Conservation (phyloP, 2,797 vertebrate species). For the Cossypha niveicapilla region DNA sequence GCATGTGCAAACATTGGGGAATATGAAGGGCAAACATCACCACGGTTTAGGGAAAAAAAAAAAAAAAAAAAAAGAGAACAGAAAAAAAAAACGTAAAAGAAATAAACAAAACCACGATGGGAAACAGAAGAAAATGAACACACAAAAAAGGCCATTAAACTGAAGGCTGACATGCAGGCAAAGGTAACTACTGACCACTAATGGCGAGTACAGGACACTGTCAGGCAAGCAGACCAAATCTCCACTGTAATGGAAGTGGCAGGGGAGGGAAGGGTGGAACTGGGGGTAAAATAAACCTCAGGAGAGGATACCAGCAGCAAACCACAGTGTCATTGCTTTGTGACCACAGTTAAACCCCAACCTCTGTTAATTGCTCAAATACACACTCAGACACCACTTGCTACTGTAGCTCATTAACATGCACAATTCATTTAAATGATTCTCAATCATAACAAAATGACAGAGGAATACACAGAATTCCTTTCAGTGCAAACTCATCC, state of each 20-base stretch:
- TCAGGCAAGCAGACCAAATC: slow-evolving; percentile 63
- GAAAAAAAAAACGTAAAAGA: slow-evolving; percentile 81
- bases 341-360: neutral
- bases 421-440: neutral
- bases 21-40: slow-evolving; percentile 80
- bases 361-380: neutral
- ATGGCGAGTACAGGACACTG: slow-evolving; percentile 64
- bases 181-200: slow-evolving; percentile 71
- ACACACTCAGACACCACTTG: neutral
- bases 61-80: slow-evolving; percentile 61
- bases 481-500: neutral
- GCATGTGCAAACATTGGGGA: slow-evolving; percentile 82
- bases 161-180: slow-evolving; percentile 78
- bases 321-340: neutral
- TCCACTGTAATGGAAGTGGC: slow-evolving; percentile 63
- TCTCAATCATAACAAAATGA: neutral
- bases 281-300: slow-evolving; percentile 42
- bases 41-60: slow-evolving; percentile 68
- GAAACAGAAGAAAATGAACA: slow-evolving; percentile 82
- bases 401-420: neutral
- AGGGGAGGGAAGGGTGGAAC: slow-evolving; percentile 58
- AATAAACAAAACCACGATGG: slow-evolving; percentile 90
- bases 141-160: slow-evolving; percentile 84
- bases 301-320: slow-evolving; percentile 32
- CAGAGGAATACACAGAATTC: neutral